phyloP scores from a whole-genome alignment of 2,797 vertebrate genomes.

The Hippoglossus hippoglossus region DNA sequence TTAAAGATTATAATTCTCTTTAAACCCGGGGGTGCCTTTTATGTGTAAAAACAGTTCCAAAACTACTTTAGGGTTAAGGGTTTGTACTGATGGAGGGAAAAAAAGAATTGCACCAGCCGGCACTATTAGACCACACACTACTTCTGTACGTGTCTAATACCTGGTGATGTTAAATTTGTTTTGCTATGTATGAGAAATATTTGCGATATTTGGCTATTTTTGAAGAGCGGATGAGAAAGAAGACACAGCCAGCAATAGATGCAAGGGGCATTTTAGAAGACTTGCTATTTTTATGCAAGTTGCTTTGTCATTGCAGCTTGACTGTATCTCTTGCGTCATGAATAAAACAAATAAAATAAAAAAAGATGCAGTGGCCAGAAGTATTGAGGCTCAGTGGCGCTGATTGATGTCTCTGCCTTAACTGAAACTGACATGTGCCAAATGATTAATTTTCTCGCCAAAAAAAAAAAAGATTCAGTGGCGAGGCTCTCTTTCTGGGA shows the following conservation, averaged over 20 bases:
- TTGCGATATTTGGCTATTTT: constrained; percentile 33
- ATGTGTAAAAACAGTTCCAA: constrained; percentile 3
- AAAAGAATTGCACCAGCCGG: constrained; percentile 15
- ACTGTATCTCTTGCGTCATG: constrained; percentile 74
- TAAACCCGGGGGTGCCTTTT: constrained; percentile 32
- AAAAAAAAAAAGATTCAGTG: constrained; percentile 29
- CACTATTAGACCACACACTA: constrained; percentile 71
- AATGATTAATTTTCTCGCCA: constrained; percentile 64
- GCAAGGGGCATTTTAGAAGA: constrained; percentile 50
- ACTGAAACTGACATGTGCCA: constrained; percentile 81
- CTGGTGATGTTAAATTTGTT: constrained; percentile 12
- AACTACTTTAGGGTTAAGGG: constrained; percentile 40
- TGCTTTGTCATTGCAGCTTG: constrained; percentile 67
- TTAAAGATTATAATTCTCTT: constrained; percentile 33
- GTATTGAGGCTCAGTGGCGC: constrained; percentile 46
- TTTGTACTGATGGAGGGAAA: constrained; percentile 1
- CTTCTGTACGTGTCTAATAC: constrained; percentile 54
- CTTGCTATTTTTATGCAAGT: constrained; percentile 53
- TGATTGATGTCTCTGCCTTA: constrained; percentile 77
- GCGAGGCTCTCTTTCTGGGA: constrained; percentile 51
- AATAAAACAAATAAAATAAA: constrained; percentile 30
- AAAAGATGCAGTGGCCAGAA: constrained; percentile 49
- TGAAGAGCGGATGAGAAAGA: constrained; percentile 19
- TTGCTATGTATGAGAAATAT: neutral
- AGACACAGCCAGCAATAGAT: constrained; percentile 41